Evolutionary conservation across 2,113 vertebrate species (phyloP), one percentile per base, ranked within the genome.

Genomic region (Centrocercus urophasianus): DNA sequence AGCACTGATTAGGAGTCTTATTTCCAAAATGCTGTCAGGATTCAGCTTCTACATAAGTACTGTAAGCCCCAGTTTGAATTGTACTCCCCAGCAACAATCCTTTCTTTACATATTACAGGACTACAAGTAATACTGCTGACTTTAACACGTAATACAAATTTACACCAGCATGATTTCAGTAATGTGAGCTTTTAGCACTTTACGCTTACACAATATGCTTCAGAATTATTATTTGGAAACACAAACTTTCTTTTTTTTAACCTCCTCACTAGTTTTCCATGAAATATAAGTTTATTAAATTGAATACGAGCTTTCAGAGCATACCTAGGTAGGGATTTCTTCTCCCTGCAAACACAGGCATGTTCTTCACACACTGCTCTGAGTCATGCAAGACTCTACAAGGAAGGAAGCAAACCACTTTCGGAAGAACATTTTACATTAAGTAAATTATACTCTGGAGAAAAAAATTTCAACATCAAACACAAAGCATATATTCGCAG

Each of bases 11-110:
- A 81, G 65, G 79, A 81, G 30, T 78, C 88, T 81, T 67, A 72
- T 75, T 95, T 95, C 71, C 36, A 81, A 93, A 88, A 80, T 67
- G 36, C 52, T 95, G 73, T 25, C 73, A 95, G 76, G 61, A 88
- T 84, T 84, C 43, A 89, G 61, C 40, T 70, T 52, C 90, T 75
- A 74, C 54, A 67, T 71, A 91, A 87, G 89, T 77, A 94, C 82
- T 93, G 87, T 80, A 91, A 71, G 85, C 43, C 43, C 57, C 78
- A 94, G 88, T 90, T 72, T 95, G 89, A 88, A 93, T 86, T 91
- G 72, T 64, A 43, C 86, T 95, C 87, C 93, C 83, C 93, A 90
- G 90, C 45, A 96, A 54, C 54, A 78, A 52, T 86, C 38, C 43
- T 86, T 83, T 86, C 83, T 86, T 90, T 77, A 80, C 42, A 43